A percentile compares a stretch with the other conserved stretches of the same genome.
Evolutionary conservation across 2,797 vertebrate genomes (phyloP).

Genomic region (Manis crassicaudata): DNA sequence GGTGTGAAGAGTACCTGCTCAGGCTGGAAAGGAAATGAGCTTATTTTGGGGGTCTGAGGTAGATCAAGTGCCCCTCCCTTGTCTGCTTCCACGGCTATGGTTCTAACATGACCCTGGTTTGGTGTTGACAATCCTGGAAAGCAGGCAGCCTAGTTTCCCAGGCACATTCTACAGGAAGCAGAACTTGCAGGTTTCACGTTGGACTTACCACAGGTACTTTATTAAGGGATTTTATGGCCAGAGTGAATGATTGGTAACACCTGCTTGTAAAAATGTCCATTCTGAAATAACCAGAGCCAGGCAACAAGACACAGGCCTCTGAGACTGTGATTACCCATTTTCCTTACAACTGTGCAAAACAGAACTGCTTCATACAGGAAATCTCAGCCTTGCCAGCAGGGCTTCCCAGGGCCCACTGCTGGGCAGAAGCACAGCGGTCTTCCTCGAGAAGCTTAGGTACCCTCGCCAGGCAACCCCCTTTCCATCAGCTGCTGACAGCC

Average conservation of each 20-base stretch:
- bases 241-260: slow-evolving; percentile 26
- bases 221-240: neutral
- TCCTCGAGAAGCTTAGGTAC: neutral
- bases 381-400: neutral
- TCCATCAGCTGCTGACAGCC: neutral
- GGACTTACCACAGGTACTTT: neutral
- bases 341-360: neutral
- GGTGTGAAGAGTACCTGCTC: neutral
- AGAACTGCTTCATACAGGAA: neutral
- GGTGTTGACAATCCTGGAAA: neutral
- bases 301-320: neutral
- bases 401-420: neutral
- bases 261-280: slow-evolving; percentile 46
- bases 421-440: neutral
- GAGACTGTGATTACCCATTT: neutral
- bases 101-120: neutral
- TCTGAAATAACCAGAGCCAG: neutral
- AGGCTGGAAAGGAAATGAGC: neutral
- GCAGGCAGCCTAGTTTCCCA: neutral
- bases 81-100: neutral
- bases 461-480: neutral
- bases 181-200: neutral
- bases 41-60: neutral
- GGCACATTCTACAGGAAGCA: neutral
- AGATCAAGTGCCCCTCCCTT: neutral